Percentiles rank a stretch among this genome's conserved stretches.
Conservation (phyloP, 2,797 vertebrate species). For the Ctenopoma multispine region DNA sequence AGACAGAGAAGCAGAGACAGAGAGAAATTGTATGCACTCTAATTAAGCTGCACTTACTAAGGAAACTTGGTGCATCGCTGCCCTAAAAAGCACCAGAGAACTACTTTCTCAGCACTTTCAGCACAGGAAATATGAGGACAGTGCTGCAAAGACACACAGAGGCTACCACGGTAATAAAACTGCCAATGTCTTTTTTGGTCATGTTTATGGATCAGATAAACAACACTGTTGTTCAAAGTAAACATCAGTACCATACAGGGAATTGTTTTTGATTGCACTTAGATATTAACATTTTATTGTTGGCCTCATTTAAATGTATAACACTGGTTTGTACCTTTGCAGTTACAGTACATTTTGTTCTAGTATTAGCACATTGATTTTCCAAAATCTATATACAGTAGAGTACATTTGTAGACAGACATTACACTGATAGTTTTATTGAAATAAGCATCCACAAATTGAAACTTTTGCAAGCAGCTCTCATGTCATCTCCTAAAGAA, state of each 20-base stretch:
- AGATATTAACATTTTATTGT: constrained; percentile 19
- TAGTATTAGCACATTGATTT: neutral
- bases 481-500: neutral
- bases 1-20: neutral
- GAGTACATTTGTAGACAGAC: neutral
- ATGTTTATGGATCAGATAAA: constrained; percentile 43
- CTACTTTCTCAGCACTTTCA: constrained; percentile 35
- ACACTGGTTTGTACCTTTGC: neutral
- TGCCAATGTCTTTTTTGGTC: constrained; percentile 23
- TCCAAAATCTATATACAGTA: neutral
- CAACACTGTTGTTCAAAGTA: constrained; percentile 20
- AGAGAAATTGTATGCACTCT: constrained; percentile 1
- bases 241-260: constrained; percentile 5
- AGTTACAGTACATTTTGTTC: neutral
- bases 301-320: neutral
- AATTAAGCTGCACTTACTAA: constrained; percentile 22
- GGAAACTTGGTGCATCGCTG: constrained; percentile 37
- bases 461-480: neutral
- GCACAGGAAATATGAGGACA: constrained; percentile 28
- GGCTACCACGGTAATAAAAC: neutral
- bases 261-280: constrained; percentile 4
- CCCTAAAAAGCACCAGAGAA: constrained; percentile 36
- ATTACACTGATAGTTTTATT: too few relatives aligned
- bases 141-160: neutral
- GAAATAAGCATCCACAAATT: neutral